Percentiles rank a stretch among this genome's conserved stretches.
Conservation (phyloP, 1,140 invertebrate species). For the Brachystomella parvula region DNA sequence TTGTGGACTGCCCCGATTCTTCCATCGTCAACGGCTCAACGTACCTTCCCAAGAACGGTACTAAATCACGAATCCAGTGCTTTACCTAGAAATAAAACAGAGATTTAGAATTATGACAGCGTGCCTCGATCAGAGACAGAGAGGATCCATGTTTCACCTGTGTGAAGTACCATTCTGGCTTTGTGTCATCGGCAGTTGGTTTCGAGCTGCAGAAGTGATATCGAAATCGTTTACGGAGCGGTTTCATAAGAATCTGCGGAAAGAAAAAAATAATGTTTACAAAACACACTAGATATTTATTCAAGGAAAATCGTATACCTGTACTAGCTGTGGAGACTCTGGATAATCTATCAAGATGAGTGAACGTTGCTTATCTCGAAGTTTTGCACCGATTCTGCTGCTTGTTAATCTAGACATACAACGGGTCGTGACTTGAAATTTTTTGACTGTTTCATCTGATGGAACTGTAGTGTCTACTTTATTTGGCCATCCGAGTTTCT, state of each 20-base stretch:
- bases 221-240: slow-evolving; percentile 31
- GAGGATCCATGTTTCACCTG: slow-evolving; percentile 27
- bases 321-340: slow-evolving; percentile 20
- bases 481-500: slow-evolving; percentile 33
- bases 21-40: slow-evolving; percentile 22
- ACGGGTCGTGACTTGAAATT: slow-evolving; percentile 24
- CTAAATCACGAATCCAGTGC: slow-evolving; percentile 29
- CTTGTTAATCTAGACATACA: slow-evolving; percentile 21
- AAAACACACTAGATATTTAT: neutral
- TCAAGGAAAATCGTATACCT: slow-evolving; percentile 7
- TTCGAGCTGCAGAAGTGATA: slow-evolving; percentile 34
- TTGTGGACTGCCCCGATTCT: slow-evolving; percentile 20
- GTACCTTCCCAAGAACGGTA: slow-evolving; percentile 31
- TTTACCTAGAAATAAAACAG: slow-evolving; percentile 26
- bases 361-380: neutral
- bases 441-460: slow-evolving; percentile 33
- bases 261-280: neutral
- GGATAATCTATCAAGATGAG: slow-evolving; percentile 16
- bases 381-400: neutral
- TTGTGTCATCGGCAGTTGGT: slow-evolving; percentile 24
- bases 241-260: slow-evolving; percentile 30
- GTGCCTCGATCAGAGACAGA: neutral
- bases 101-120: neutral
- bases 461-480: slow-evolving; percentile 22
- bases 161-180: slow-evolving; percentile 38